Evolutionary conservation across 92 coral and sea anemone genomes (phyloP).

Genomic region (Metridium senile): DNA sequence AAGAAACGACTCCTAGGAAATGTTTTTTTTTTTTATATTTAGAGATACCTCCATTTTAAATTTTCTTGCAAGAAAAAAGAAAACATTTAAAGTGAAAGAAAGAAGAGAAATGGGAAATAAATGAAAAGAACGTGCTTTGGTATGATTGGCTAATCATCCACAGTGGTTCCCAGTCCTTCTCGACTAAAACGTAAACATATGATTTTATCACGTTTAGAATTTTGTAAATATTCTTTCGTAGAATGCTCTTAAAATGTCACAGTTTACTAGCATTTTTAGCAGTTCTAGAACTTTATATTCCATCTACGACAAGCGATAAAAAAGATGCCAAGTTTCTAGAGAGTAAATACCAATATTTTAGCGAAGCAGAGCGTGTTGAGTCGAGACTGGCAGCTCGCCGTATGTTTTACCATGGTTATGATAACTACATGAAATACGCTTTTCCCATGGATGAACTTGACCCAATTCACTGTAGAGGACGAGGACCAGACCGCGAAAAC

Average conservation of each 20-base stretch:
- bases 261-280: slow-evolving; percentile 14
- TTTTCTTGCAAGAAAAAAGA: neutral
- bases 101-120: neutral
- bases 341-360: slow-evolving; percentile 67
- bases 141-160: slow-evolving; percentile 16
- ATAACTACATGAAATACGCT: slow-evolving; percentile 93
- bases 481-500: slow-evolving; percentile 89
- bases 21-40: too few relatives aligned
- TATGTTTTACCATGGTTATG: slow-evolving; percentile 95
- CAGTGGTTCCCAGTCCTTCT: slow-evolving; percentile 5
- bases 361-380: slow-evolving; percentile 75
- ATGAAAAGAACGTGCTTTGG: slow-evolving; percentile 13
- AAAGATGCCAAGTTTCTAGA: slow-evolving; percentile 20
- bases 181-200: neutral
- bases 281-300: neutral
- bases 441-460: slow-evolving; percentile 94
- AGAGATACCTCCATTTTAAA: neutral
- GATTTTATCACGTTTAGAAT: neutral
- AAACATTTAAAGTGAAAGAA: neutral
- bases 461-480: slow-evolving; percentile 95
- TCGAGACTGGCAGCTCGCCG: slow-evolving; percentile 81
- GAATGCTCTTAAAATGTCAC: neutral
- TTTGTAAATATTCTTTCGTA: neutral
- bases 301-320: neutral
- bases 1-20: too few relatives aligned